Base-by-base conservation (phyloP, 2,113 vertebrate genomes). In the Synodontis membranacea region DNA sequence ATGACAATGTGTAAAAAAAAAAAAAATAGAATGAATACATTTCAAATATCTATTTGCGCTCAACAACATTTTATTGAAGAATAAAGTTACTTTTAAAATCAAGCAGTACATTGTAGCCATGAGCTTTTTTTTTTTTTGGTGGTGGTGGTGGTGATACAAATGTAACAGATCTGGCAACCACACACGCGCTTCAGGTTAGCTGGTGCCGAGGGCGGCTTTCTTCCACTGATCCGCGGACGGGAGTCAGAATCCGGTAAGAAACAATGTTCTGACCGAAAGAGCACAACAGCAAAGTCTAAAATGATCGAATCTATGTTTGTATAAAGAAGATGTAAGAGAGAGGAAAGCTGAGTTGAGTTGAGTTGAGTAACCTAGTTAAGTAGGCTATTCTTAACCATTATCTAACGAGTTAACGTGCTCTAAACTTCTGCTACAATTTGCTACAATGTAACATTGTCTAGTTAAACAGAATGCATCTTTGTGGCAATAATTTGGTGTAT, bases 101-200 rank as follows among this genome's bases (percentile, higher is more conserved):
- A 8, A 31, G 28, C 15, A 48, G 44, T n/a, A 50, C 14, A 21
- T 9, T 74, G 68, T 42, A 23, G 19, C 31, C 23, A 79, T 37
- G 9, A 23, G 50, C 4, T 75, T 1, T 2, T 0, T 1, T 25
- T 1, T 39, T 2, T 0, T 1, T 25, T 1, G 25, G 19, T 39
- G 19, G 2, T 6, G 15, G 10, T n/a, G 0, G 0, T 0, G 0
- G 4, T 39, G 52, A 3, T 25, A 56, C 1, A n/a, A n/a, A n/a
- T n/a, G n/a, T n/a, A n/a, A n/a, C n/a, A 58, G 52, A 80, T 80
- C 54, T 80, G 78, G 78, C 52, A 80, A 80, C 54, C 78, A 44
- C 28, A 37, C 10, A 75, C 25, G 21, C 28, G 6, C 48, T 5
- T 37, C 50, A 79, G 50, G 31, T 54, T 54, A 4, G 3, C 9